Conservation (phyloP, 2,797 vertebrate species). For the Adrianichthys oophorus region DNA sequence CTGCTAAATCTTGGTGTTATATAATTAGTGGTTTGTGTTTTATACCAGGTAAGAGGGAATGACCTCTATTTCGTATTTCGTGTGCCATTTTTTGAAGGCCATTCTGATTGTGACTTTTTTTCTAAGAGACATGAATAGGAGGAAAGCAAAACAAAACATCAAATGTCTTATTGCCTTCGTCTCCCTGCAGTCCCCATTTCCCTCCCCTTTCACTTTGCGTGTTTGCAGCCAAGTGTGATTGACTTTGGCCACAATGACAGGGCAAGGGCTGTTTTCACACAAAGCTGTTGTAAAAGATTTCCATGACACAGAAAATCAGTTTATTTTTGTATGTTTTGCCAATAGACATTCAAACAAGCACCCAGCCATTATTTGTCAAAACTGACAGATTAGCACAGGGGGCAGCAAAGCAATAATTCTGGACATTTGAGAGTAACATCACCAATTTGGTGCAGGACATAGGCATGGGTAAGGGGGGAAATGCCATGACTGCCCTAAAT, state of each 20-base stretch:
- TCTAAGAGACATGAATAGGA: slow-evolving; percentile 39
- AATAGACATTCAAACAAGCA: not conserved
- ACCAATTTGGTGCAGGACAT: not conserved
- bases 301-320: not conserved
- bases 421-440: slow-evolving; percentile 56
- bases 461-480: too few species aligned
- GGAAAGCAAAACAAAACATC: slow-evolving; percentile 63
- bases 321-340: slow-evolving; percentile 5
- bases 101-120: slow-evolving; percentile 33
- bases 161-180: not conserved
- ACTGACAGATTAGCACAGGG: not conserved
- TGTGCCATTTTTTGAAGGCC: slow-evolving; percentile 24
- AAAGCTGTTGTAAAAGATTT: slow-evolving; percentile 4
- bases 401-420: slow-evolving; percentile 18
- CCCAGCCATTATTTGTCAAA: not conserved
- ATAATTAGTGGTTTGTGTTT: slow-evolving; percentile 1
- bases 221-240: slow-evolving; percentile 3
- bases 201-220: slow-evolving; percentile 9
- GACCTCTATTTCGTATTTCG: slow-evolving; percentile 7
- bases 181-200: too few species aligned
- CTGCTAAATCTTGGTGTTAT: not conserved
- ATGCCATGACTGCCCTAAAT: too few species aligned
- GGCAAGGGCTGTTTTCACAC: not conserved
- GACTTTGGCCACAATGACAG: not conserved
- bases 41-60: slow-evolving; percentile 14